Percentiles rank a stretch among this genome's conserved stretches.
Evolutionary conservation across 2,797 vertebrate species (phyloP).

Genomic region (Gymnocypris eckloni): DNA sequence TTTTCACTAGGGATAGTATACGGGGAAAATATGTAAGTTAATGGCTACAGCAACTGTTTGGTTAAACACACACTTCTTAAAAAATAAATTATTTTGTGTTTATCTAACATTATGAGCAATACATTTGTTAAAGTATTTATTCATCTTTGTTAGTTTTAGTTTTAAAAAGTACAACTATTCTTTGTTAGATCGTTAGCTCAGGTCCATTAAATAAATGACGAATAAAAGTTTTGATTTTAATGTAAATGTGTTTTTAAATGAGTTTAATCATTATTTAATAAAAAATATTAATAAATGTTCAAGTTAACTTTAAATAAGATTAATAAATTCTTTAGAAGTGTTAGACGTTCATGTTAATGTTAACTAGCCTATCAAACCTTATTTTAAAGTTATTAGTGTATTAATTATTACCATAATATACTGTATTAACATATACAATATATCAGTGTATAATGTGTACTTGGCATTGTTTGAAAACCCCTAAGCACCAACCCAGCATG

Average conservation of each 20-base stretch:
- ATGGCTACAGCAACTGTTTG: background rate
- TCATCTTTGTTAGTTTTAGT: background rate
- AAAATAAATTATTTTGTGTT: background rate
- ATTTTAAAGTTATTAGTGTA: background rate
- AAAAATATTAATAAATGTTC: too few species aligned
- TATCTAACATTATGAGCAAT: background rate
- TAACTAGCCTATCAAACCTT: background rate
- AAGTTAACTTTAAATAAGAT: background rate
- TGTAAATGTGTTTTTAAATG: too few species aligned
- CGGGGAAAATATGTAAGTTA: too few species aligned
- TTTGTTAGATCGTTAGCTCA: background rate
- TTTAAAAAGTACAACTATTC: background rate
- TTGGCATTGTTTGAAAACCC: background rate
- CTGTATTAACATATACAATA: background rate
- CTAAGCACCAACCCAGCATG: background rate
- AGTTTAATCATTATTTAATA: too few species aligned
- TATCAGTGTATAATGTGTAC: background rate
- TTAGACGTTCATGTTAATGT: background rate
- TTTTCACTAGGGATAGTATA: too few species aligned
- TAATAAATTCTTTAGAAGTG: too few species aligned
- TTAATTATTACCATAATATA: background rate
- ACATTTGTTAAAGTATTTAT: background rate
- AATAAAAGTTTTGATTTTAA: background rate
- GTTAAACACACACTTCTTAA: background rate
- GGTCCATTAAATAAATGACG: background rate